These are phyloP conservation scores for Rhynchotus rufescens DNA, from an alignment of 2,797 vertebrate species.

Conservation along the genomic window DNA sequence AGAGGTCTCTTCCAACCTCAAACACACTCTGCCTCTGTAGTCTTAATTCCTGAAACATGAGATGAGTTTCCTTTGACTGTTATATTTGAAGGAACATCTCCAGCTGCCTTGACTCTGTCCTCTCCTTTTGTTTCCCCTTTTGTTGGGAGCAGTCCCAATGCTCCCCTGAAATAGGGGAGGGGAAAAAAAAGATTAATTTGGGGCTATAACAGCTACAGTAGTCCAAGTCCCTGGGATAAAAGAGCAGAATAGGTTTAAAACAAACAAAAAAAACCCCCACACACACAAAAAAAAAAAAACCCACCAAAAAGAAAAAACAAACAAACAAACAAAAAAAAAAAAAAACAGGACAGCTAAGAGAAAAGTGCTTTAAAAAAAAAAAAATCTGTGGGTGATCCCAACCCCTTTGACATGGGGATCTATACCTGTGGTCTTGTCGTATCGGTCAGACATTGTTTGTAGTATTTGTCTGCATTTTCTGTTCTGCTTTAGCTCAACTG, in stretches of 20 bases:
- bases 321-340: no score
- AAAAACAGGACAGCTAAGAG: neutral
- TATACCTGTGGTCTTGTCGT: neutral
- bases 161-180: neutral
- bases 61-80: neutral
- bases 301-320: no score
- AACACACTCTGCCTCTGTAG: neutral
- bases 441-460: neutral
- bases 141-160: neutral
- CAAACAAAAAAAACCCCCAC: no score
- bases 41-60: neutral
- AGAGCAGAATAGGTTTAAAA: neutral
- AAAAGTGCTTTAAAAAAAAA: neutral
- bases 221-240: fast-evolving
- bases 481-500: neutral
- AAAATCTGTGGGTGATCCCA: neutral
- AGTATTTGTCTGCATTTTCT: neutral
- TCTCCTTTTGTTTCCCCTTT: neutral
- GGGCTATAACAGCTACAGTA: neutral
- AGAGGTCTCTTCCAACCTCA: neutral
- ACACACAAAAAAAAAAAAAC: no score
- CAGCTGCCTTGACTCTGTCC: neutral
- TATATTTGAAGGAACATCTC: neutral
- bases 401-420: neutral
- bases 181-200: neutral